phyloP scores from a whole-genome alignment of 2,113 vertebrate genomes.

The Todiramphus saurophagus region DNA sequence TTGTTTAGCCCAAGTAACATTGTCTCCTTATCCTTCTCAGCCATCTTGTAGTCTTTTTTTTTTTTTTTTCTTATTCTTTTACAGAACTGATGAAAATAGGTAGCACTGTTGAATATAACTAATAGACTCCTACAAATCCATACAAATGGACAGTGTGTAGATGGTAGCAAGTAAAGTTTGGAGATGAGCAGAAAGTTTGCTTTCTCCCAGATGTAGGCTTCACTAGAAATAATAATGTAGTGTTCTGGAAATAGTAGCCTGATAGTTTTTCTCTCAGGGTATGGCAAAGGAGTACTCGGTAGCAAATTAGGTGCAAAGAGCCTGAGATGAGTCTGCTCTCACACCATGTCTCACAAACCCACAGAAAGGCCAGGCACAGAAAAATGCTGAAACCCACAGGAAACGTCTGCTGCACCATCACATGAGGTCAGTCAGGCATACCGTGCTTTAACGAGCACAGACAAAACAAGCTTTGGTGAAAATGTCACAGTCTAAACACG shows the following conservation, averaged over 20 bases:
- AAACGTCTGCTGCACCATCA: constrained; percentile 1
- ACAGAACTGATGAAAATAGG: not conserved
- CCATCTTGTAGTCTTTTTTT: not conserved
- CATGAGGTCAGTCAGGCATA: constrained; percentile 32
- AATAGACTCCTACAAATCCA: not conserved
- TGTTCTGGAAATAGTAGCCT: not conserved
- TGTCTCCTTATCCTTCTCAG: not conserved
- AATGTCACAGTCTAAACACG: constrained; percentile 44
- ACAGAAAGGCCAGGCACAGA: not conserved
- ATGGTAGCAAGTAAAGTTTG: not conserved
- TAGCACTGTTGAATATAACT: not conserved
- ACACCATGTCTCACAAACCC: fast-evolving
- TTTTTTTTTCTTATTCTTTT: not conserved
- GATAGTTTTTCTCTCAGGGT: not conserved
- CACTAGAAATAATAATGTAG: not conserved
- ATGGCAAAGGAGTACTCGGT: not conserved
- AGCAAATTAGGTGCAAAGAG: not conserved
- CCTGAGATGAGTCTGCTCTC: not conserved
- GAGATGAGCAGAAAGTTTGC: not conserved
- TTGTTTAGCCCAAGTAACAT: not conserved
- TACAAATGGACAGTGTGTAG: not conserved
- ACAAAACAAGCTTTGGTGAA: constrained; percentile 62
- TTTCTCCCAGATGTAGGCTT: not conserved
- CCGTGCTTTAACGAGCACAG: not conserved
- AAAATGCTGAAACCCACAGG: constrained; percentile 35